Evolutionary conservation across 2,797 vertebrate species (phyloP).

Genomic region (Cuculus canorus): DNA sequence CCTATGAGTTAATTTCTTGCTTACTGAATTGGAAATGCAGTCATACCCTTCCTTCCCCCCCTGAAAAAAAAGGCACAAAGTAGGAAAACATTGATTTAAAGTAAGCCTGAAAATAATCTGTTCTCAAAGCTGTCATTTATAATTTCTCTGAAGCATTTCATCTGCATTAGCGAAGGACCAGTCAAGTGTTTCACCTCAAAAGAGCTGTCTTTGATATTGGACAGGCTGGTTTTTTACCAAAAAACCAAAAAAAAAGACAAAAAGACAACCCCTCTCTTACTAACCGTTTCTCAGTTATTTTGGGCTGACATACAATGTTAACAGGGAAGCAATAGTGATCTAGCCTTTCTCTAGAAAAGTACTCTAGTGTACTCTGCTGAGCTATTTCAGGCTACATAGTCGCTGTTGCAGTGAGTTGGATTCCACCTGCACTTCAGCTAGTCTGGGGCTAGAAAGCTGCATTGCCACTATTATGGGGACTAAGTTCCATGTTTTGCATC

Average conservation of each 20-base stretch:
- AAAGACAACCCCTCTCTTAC: not conserved
- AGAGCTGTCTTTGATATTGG: not conserved
- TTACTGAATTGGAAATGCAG: not conserved
- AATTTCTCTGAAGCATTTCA: not conserved
- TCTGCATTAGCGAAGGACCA: not conserved
- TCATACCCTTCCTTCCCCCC: fast-evolving
- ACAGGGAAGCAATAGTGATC: not conserved
- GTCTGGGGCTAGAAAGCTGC: not conserved
- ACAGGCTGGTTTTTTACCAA: not conserved
- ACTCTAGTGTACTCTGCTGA: not conserved
- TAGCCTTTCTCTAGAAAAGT: not conserved
- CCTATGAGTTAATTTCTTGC: not conserved
- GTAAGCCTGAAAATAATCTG: not conserved
- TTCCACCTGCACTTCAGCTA: not conserved
- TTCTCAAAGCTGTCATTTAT: not conserved
- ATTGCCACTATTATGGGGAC: not conserved
- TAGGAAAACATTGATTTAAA: not conserved
- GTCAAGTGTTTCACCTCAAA: not conserved
- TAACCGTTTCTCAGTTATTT: not conserved
- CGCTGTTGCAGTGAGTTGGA: not conserved
- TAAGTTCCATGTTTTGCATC: not conserved
- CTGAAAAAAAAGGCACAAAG: not conserved
- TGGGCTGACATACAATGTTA: not conserved
- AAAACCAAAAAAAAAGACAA: no score
- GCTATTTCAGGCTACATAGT: not conserved